Evolutionary conservation across 2,797 vertebrate genomes (phyloP).

Genomic region (Semaprochilodus insignis): DNA sequence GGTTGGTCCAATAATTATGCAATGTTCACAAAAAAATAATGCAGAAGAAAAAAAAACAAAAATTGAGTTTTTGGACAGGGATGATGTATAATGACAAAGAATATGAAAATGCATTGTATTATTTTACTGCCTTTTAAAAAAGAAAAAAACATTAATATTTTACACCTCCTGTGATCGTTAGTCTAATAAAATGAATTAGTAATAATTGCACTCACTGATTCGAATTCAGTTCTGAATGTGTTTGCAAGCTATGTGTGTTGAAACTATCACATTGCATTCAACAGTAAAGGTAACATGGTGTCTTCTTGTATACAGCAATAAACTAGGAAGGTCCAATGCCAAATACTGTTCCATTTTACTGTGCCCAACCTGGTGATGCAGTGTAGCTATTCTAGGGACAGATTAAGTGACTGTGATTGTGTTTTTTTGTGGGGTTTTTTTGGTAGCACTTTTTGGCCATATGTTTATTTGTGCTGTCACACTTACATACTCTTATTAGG

Average conservation of each 20-base stretch:
- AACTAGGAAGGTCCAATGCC: neutral
- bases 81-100: too few relatives aligned
- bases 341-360: neutral
- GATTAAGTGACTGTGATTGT: too few relatives aligned
- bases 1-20: too few relatives aligned
- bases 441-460: neutral
- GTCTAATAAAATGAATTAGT: neutral
- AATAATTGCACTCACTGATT: neutral
- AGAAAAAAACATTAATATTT: neutral
- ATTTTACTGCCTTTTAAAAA: neutral
- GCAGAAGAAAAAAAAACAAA: too few relatives aligned
- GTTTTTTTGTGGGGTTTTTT: neutral
- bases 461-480: slow-evolving; percentile 64
- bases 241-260: neutral
- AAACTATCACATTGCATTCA: neutral
- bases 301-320: neutral
- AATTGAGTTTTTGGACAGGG: too few relatives aligned
- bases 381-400: too few relatives aligned
- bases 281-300: neutral
- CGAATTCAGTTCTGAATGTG: neutral
- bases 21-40: too few relatives aligned
- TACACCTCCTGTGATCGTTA: too few relatives aligned
- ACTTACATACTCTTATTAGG: slow-evolving; percentile 72
- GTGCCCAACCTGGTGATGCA: too few relatives aligned
- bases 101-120: too few relatives aligned